These are phyloP conservation scores for Zootermopsis nevadensis DNA, from an alignment of 2,888 invertebrate species.

Conservation along the genomic window DNA sequence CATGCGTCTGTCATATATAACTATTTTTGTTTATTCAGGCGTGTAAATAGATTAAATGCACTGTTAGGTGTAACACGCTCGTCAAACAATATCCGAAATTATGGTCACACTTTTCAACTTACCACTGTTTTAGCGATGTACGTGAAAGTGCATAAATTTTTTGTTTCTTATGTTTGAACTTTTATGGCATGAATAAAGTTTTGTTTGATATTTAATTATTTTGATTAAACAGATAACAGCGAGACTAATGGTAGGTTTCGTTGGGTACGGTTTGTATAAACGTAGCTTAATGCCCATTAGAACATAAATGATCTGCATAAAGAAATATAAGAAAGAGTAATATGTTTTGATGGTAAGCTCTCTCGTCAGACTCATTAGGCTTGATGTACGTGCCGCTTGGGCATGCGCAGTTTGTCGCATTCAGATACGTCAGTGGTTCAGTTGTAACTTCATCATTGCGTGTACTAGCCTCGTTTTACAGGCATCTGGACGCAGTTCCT, in stretches of 20 bases:
- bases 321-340: background rate
- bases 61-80: background rate
- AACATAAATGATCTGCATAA: constrained; percentile 27
- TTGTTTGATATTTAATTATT: background rate
- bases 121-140: background rate
- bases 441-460: too few species aligned
- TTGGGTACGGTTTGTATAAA: constrained; percentile 7
- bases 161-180: background rate
- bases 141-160: background rate
- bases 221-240: background rate
- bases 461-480: too few species aligned
- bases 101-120: background rate
- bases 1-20: too few species aligned
- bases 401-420: background rate
- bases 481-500: too few species aligned
- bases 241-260: background rate
- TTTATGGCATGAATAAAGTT: background rate
- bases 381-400: background rate
- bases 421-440: too few species aligned
- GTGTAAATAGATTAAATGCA: background rate
- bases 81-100: too few species aligned
- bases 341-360: background rate
- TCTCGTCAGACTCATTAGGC: background rate
- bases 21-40: background rate
- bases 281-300: constrained; percentile 21